Base-by-base conservation (phyloP, 2,888 invertebrate species). In the Arctia plantaginis region DNA sequence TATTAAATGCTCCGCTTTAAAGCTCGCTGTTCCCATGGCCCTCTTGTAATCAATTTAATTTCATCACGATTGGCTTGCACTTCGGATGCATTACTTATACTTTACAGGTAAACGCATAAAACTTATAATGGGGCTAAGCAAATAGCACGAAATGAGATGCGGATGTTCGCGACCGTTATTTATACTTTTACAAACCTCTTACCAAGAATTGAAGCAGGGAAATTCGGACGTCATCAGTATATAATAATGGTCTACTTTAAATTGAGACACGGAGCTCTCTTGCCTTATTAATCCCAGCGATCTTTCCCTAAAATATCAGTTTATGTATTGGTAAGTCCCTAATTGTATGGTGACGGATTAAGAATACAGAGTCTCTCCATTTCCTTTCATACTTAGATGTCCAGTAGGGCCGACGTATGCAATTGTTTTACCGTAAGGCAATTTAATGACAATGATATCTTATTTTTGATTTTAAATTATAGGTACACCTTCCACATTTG, bases 1-100 rank as follows among this genome's bases (percentile, higher is more conserved):
- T n/a, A 23, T 30, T 30, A 7, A 2, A 62, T 30, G 62, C 18
- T 30, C 39, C 65, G 67, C 41, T 41, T 30, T 71, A 20, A 64
- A 39, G 62, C 30, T 33, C 85, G 88, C 87, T 74, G 0, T n/a
- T 86, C 77, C 84, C 71, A 70, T 86, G 87, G 89, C 90, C 87
- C 76, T 39, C 59, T 70, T 71, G 59, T 62, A 69, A 77, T 80
- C 75, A 76, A 80, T 77, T 79, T 80, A 77, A 74, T 84, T 80
- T 82, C 80, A 78, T 80, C 68, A 75, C 76, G 76, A 82, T 81
- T 75, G 23, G 68, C 66, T 59, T 75, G 77, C 77, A 72, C 39
- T 70, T 65, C 64, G 76, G 71, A 77, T 79, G 62, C 80, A 75
- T 76, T 62, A 30, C 30, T 30, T 74, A 65, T 70, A 74, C 39